Evolutionary conservation across 1,140 invertebrate genomes (phyloP), one percentile per base, ranked within the genome.

Genomic region (Temnothorax nylanderi): DNA sequence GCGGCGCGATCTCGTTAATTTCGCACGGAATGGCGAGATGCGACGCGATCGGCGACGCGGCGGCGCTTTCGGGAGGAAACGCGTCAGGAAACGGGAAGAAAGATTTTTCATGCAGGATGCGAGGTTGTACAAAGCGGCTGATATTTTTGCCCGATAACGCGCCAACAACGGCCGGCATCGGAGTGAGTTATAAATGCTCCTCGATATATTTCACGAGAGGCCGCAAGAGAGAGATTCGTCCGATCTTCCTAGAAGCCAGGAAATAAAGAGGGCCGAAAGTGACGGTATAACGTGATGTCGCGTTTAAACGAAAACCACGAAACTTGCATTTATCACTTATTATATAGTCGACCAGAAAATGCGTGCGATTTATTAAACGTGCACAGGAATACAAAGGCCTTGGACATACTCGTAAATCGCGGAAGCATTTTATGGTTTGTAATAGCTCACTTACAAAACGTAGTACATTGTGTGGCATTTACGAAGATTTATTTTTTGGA

Each of bases 91-190:
- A 88, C 76, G 87, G 37, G 44, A 75, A 69, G 41, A 72, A 62
- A 74, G 64, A 89, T 88, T 89, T 89, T 88, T 88, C 78, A 85
- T 60, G 72, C 78, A 72, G 77, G 72, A 89, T 85, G 72, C 32
- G 49, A 77, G 58, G 49, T 65, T 80, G 51, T 54, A 69, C 67
- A 34, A 47, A n/a, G 41, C 71, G 5, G 37, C 54, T 80, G 88
- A 87, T 89, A 85, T 64, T 84, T 74, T 74, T 74, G 69, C 21
- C 37, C 54, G 86, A 88, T 88, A 84, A 87, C 77, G 85, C 44
- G 49, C 32, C 44, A 72, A 87, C 85, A 86, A 69, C 41, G 64
- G 21, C 44, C 51, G 64, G 21, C 64, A 58, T 86, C 60, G 64
- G 54, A 44, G 49, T 51, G 41, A 37, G 3, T 86, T 86, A 87